A percentile compares a stretch with the other conserved stretches of the same genome.
Evolutionary conservation across 1,140 invertebrate genomes (phyloP).

Genomic region (Prorops nasuta): DNA sequence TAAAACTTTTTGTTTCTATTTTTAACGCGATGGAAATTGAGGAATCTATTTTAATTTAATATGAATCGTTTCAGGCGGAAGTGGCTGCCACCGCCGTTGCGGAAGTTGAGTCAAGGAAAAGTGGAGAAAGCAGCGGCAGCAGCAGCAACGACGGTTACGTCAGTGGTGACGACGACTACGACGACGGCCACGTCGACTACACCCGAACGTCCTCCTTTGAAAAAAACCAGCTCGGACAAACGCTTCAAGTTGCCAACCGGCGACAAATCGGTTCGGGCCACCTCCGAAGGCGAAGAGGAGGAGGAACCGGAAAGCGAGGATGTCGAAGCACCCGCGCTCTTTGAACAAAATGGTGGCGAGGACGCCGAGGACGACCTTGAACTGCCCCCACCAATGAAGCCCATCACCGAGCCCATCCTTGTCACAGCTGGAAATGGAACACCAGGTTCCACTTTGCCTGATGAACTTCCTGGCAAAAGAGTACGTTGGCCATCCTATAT

Average conservation of each 20-base stretch:
- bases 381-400: slow-evolving; percentile 93
- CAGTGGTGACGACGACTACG: slow-evolving; percentile 44
- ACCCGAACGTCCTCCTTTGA: slow-evolving; percentile 55
- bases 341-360: slow-evolving; percentile 67
- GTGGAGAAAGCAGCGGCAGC: slow-evolving; percentile 67
- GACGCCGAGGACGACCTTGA: slow-evolving; percentile 79
- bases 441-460: slow-evolving; percentile 58
- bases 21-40: no score
- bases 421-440: slow-evolving; percentile 58
- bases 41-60: no score
- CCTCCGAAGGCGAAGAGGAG: slow-evolving; percentile 44
- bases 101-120: slow-evolving; percentile 87
- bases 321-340: slow-evolving; percentile 38
- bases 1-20: no score
- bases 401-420: slow-evolving; percentile 78
- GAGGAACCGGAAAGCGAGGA: slow-evolving; percentile 35
- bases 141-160: slow-evolving; percentile 44
- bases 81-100: slow-evolving; percentile 85
- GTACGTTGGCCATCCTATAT: slow-evolving; percentile 61
- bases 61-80: slow-evolving; percentile 71
- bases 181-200: background rate
- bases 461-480: slow-evolving; percentile 67
- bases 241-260: slow-evolving; percentile 67
- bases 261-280: slow-evolving; percentile 22
- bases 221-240: slow-evolving; percentile 76